Conservation (phyloP, 1,140 invertebrate species). For the Theocolax elegans region DNA sequence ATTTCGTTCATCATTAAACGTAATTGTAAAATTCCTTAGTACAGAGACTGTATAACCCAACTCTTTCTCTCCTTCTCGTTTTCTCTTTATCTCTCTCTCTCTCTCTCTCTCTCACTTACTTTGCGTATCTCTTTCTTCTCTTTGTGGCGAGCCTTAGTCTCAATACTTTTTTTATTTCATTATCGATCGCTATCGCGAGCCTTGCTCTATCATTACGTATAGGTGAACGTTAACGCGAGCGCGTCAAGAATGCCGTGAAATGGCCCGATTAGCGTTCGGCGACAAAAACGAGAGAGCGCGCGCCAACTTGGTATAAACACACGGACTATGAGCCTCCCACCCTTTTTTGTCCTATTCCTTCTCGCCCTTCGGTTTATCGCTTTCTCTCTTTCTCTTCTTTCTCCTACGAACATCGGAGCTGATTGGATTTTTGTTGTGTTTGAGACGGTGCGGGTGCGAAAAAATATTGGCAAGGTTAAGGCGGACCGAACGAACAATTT, state of each 20-base stretch:
- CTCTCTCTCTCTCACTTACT: background rate
- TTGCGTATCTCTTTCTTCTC: background rate
- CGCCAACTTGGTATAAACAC: constrained; percentile 2
- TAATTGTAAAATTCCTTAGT: constrained; percentile 42
- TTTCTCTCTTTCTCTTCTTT: background rate
- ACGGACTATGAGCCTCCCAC: background rate
- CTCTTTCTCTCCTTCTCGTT: too few relatives aligned
- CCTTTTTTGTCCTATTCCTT: constrained; percentile 1
- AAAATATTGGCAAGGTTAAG: too few relatives aligned
- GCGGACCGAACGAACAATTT: too few relatives aligned
- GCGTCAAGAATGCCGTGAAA: constrained; percentile 35
- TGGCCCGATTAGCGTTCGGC: constrained; percentile 29
- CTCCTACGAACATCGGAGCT: background rate
- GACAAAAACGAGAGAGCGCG: constrained; percentile 43
- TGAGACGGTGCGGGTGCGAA: background rate
- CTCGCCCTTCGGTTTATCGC: background rate
- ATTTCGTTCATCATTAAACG: constrained; percentile 43
- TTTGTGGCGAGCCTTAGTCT: background rate
- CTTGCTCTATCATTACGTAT: constrained; percentile 43
- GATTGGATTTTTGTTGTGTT: constrained; percentile 11
- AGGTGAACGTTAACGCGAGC: constrained; percentile 20
- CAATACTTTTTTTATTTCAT: constrained; percentile 8
- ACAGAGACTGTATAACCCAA: background rate
- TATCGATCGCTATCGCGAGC: constrained; percentile 37
- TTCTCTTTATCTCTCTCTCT: background rate